Conservation (phyloP, 37 sponge, comb jelly and placozoan species). For the Chondrosia reniformis region DNA sequence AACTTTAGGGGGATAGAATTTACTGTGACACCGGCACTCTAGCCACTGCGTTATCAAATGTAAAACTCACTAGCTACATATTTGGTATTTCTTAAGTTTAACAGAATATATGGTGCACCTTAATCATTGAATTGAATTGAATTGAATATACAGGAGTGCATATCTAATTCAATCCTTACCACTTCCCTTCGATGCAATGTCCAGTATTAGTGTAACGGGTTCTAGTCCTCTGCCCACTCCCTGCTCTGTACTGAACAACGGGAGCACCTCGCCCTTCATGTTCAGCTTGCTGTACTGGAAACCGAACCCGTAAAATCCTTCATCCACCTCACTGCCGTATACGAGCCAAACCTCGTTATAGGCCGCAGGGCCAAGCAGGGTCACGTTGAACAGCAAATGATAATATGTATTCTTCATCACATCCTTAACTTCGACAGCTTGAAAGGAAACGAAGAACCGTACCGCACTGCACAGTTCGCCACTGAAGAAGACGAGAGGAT, state of each 20-base stretch:
- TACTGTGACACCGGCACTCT: too few relatives aligned
- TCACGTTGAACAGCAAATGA: slow-evolving; percentile 30
- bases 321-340: slow-evolving; percentile 63
- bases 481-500: slow-evolving; percentile 5
- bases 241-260: slow-evolving; percentile 72
- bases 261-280: slow-evolving; percentile 59
- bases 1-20: too few relatives aligned
- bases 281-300: slow-evolving; percentile 68
- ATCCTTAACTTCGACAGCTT: slow-evolving; percentile 28
- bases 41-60: too few relatives aligned
- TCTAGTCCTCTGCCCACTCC: slow-evolving; percentile 74
- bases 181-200: slow-evolving; percentile 47
- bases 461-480: slow-evolving; percentile 39
- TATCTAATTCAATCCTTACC: slow-evolving; percentile 21
- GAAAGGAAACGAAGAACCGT: slow-evolving; percentile 27
- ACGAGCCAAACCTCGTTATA: slow-evolving; percentile 49
- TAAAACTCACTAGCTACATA: too few relatives aligned
- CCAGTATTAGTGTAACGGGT: slow-evolving; percentile 53
- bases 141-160: not conserved
- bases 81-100: too few relatives aligned
- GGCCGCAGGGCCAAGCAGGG: not conserved
- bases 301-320: slow-evolving; percentile 72
- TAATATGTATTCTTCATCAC: not conserved
- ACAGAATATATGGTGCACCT: too few relatives aligned
- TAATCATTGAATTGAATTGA: too few relatives aligned